phyloP scores from a whole-genome alignment of 2,797 vertebrate species.

The Aselliscus stoliczkanus region DNA sequence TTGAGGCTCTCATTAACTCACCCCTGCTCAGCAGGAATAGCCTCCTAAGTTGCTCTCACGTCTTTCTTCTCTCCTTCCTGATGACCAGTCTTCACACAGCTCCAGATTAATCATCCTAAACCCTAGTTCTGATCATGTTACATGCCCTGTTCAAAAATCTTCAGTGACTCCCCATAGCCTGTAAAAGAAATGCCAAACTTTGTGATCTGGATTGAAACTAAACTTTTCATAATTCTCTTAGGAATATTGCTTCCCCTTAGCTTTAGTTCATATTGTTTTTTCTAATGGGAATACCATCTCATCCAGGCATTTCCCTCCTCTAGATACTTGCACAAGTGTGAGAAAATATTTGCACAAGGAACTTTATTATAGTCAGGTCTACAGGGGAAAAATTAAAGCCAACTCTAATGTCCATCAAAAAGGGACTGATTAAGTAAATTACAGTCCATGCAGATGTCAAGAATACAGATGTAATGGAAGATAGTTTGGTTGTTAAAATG shows the following conservation, averaged over 20 bases:
- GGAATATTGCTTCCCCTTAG: not conserved
- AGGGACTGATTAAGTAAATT: not conserved
- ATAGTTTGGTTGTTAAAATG: not conserved
- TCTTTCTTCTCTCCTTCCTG: not conserved
- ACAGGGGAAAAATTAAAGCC: not conserved
- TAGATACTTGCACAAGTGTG: not conserved
- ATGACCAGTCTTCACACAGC: not conserved
- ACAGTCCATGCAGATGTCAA: not conserved
- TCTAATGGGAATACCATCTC: not conserved
- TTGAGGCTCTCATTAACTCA: not conserved
- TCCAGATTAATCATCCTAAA: not conserved
- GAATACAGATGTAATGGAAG: not conserved
- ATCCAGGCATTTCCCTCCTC: not conserved
- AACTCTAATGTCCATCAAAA: not conserved
- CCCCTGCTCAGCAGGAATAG: too few relatives aligned
- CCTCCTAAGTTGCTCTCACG: not conserved
- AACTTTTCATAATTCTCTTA: not conserved
- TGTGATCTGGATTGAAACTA: not conserved
- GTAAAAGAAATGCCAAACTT: not conserved
- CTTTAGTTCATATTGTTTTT: not conserved
- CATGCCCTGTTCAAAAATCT: not conserved
- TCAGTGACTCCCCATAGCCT: not conserved
- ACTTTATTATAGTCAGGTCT: not conserved
- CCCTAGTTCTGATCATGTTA: not conserved
- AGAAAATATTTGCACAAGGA: not conserved